Evolutionary conservation across 2,888 invertebrate species (phyloP).

Genomic region (Chironomus tentans): DNA sequence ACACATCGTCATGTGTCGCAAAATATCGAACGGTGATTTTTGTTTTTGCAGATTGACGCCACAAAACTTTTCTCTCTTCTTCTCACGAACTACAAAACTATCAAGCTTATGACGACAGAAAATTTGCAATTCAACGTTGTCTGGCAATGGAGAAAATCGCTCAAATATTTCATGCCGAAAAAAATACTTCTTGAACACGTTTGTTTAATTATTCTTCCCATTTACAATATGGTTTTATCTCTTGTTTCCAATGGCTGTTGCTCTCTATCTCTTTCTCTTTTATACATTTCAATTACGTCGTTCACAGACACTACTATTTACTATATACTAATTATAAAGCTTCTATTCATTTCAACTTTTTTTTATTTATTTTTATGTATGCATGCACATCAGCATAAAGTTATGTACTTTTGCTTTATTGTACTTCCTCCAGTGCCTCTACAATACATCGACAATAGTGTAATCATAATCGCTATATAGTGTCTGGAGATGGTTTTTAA

Average conservation of each 20-base stretch:
- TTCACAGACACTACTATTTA: not conserved
- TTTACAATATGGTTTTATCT: not conserved
- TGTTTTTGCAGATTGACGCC: not conserved
- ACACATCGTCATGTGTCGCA: not conserved
- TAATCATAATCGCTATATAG: too few relatives aligned
- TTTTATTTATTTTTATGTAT: too few relatives aligned
- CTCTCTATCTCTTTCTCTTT: not conserved
- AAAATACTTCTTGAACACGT: not conserved
- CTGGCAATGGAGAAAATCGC: not conserved
- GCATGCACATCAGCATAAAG: too few relatives aligned
- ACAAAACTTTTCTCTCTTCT: not conserved
- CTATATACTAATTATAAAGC: not conserved
- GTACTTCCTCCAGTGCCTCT: too few relatives aligned
- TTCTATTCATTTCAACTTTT: not conserved
- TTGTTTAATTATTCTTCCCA: slow-evolving; percentile 2
- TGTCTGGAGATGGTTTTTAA: too few relatives aligned
- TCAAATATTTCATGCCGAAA: not conserved
- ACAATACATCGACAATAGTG: too few relatives aligned
- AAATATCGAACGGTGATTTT: not conserved
- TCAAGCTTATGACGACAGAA: not conserved
- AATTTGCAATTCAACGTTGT: not conserved
- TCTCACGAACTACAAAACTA: not conserved
- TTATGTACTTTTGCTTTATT: too few relatives aligned
- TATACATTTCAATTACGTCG: not conserved
- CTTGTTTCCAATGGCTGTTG: not conserved